Evolutionary conservation across 2,797 vertebrate genomes (phyloP), one percentile per base, ranked within the genome.

Genomic region (Fistularia tabacaria): DNA sequence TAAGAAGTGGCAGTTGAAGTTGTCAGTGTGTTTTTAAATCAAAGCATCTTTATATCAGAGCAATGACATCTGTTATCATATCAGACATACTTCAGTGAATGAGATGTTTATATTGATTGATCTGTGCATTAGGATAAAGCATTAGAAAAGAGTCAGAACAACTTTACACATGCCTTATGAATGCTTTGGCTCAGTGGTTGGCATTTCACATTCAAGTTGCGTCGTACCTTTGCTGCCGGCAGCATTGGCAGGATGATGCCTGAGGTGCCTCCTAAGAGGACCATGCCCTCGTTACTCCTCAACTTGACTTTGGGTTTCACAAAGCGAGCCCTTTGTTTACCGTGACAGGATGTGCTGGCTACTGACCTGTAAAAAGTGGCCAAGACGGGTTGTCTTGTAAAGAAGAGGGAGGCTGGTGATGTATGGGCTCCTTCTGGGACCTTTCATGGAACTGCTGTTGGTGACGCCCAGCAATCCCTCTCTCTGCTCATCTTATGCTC

Each of bases 361-460:
- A 90, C 88, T 92, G 90, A 91, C 90, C 90, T 90, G 89, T 89
- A 92, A 92, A 92, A 90, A 90, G 85, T 87, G 88, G 73, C 87
- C 81, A 72, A 88, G 87, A 91, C 85, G 85, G 87, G 74, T 89
- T 92, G 90, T 91, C 88, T 91, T 89, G 89, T 89, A 88, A 83
- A 69, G 80, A 81, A 83, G 79, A 85, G 79, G 76, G 74, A 83
- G 81, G 80, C 75, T 71, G 77, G 81, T 86, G 83, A 89, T 88
- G 80, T 87, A 89, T 88, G 57, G 84, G 81, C 77, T 89, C 86
- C 86, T 87, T 83, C 80, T 87, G 87, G 86, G 87, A 88, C 84
- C 82, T 87, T 82, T 83, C 79, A 77, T 74, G 62, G 68, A 68
- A 76, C 71, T 75, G 77, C 85, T 74, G 74, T 73, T 82, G 85